Percentiles rank a stretch among this genome's conserved stretches.
Evolutionary conservation across 1,140 invertebrate genomes (phyloP).

Genomic region (Drosophila tropicalis): DNA sequence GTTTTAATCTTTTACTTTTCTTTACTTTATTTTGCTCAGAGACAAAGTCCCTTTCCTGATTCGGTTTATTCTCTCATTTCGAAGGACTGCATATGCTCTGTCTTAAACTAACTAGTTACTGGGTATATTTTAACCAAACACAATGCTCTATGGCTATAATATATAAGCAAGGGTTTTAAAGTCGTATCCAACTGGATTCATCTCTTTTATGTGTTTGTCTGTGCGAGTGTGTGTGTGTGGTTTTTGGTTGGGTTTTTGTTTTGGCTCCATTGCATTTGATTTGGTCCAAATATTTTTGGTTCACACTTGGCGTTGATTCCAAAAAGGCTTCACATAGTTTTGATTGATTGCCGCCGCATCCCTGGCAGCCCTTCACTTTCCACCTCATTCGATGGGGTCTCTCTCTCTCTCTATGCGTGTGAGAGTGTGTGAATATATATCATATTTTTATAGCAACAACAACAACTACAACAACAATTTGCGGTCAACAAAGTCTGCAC

Average conservation of each 20-base stretch:
- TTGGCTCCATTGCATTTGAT: slow-evolving; percentile 60
- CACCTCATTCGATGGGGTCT: slow-evolving; percentile 1
- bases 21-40: too few relatives aligned
- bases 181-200: slow-evolving; percentile 18
- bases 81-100: neutral
- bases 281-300: slow-evolving; percentile 73
- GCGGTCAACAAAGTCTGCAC: slow-evolving; percentile 69
- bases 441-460: slow-evolving; percentile 70
- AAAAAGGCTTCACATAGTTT: slow-evolving; percentile 60
- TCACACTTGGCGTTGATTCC: slow-evolving; percentile 68
- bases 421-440: slow-evolving; percentile 77
- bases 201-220: slow-evolving; percentile 26
- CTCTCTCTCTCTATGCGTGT: slow-evolving; percentile 40
- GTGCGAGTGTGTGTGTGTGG: slow-evolving; percentile 6
- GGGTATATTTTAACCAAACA: neutral
- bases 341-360: slow-evolving; percentile 68
- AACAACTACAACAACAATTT: slow-evolving; percentile 50
- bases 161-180: slow-evolving; percentile 4
- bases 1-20: too few relatives aligned
- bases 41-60: neutral
- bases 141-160: slow-evolving; percentile 11
- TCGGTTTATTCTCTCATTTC: neutral
- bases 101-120: neutral
- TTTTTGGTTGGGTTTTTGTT: slow-evolving; percentile 21
- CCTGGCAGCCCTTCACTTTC: neutral